Evolutionary conservation across 2,888 invertebrate genomes (phyloP), one percentile per base, ranked within the genome.

Genomic region (Ichneumon xanthorius): DNA sequence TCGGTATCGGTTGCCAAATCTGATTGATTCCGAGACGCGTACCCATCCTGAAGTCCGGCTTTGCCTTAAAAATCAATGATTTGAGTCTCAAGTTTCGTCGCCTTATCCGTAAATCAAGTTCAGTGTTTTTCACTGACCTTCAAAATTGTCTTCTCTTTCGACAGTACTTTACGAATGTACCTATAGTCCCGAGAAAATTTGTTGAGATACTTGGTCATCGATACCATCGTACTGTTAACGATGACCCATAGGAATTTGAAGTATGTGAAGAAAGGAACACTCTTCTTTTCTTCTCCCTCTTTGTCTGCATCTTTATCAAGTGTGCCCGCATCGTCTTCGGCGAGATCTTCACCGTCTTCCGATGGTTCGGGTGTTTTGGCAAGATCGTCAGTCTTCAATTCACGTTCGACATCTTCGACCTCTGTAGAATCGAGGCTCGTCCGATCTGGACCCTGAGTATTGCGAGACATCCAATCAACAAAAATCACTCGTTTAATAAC

Each of bases 181-280:
- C 99, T 96, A 94, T 99, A 99, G 94, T 99, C 99, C 78, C 97
- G 96, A 0, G 99, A 99, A 90, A 98, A 96, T 90, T 96, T 96
- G 95, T 99, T 98, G 81, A 99, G 95, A 89, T 97, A 96, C 78
- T 96, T 96, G 2, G 98, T 98, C 75, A 98, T 92, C 30, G 98
- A 97, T 76, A 98, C 97, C 93, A 99, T 95, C 6, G 96, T 93
- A 90, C 98, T 97, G 87, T 96, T 96, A 79, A 98, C 93, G 90
- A 98, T 96, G 26, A 96, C 96, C 95, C 96, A 96, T 26, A 95
- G 91, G 90, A 97, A 96, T 88, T 96, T 94, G 78, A 96, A 90
- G 89, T 94, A 94, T 22, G 95, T 94, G 16, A 94, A 93, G 73
- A 96, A 75, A 86, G 96, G 95, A 68, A 95, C 95, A 80, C 95